Evolutionary conservation across 2,797 vertebrate species (phyloP).

Genomic region (Iguana delicatissima): DNA sequence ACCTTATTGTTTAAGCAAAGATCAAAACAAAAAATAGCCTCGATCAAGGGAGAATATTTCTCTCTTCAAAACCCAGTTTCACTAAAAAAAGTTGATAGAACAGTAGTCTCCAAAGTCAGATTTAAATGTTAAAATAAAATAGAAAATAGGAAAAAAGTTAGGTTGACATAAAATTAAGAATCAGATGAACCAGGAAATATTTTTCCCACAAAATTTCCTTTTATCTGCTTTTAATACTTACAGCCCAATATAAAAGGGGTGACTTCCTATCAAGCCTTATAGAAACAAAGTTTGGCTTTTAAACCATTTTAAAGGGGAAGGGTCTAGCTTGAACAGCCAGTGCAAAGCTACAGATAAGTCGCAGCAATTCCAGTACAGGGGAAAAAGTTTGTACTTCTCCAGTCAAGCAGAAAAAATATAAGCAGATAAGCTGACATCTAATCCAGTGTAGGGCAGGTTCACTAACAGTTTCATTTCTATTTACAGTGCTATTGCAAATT

Average conservation of each 20-base stretch:
- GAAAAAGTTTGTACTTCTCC: neutral
- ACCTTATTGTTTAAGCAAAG: constrained; percentile 74
- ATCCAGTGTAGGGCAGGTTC: no score
- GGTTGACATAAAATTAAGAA: constrained; percentile 14
- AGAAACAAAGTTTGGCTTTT: constrained; percentile 2
- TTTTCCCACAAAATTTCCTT: neutral
- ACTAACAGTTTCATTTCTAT: no score
- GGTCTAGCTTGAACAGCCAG: neutral
- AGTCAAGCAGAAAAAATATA: no score
- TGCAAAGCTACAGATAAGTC: no score
- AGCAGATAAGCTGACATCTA: no score
- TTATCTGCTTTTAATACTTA: neutral
- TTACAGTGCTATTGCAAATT: no score
- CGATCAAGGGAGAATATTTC: constrained; percentile 59
- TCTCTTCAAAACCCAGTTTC: constrained; percentile 61
- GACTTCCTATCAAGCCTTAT: neutral
- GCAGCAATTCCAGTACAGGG: neutral
- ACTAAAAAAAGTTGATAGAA: constrained; percentile 54
- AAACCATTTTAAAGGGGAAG: neutral
- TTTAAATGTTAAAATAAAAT: constrained; percentile 17
- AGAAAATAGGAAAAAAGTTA: neutral
- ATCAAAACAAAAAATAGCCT: constrained; percentile 75
- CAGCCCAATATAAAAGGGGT: neutral
- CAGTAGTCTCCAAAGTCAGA: constrained; percentile 46
- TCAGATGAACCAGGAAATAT: neutral